Evolutionary conservation across 2,888 invertebrate species (phyloP), one percentile per base, ranked within the genome.

Genomic region (Podabrus alpinus): DNA sequence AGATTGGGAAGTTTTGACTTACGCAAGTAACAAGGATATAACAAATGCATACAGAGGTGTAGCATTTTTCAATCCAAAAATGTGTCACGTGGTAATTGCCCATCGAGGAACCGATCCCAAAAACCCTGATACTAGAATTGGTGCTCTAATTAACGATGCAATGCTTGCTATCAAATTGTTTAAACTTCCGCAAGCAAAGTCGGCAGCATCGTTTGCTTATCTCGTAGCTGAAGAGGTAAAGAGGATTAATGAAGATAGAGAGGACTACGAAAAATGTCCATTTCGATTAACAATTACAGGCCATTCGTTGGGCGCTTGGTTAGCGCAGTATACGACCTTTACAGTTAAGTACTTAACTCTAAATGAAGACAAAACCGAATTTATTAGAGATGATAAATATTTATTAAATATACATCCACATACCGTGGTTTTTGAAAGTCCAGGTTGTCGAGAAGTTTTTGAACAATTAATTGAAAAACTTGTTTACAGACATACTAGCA

Each of bases 361-460:
- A 10, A 45, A 45, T n/a, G 5, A 66, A 15, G 29, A 66, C n/a
- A 1, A n/a, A n/a, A 21, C 67, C 15, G 16, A 61, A 13, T 77
- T 77, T 66, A 24, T 74, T n/a, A 71, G 60, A 62, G 71, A 77
- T 25, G 17, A 68, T 45, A 60, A 75, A n/a, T 75, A 72, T 61
- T 59, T 60, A 66, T 15, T 16, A 24, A 75, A 70, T 66, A 45
- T 74, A 15, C 75, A 77, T 61, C 45, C 75, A n/a, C 77, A 77
- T 60, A 77, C 74, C 9, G 77, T 77, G 9, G 75, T 71, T 11
- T 77, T 77, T 69, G 77, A 77, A 59, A 75, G 77, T 59, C 77
- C 77, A 7, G 77, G 77, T 5, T 77, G 77, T 61, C 61, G 59
- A 29, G 29, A 72, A 59, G 25, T 59, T n/a, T 61, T 77, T 10